A percentile compares a stretch with the other conserved stretches of the same genome.
These are phyloP conservation scores for Myiotriccus ornatus DNA, from an alignment of 2,797 vertebrate species.

Conservation along the genomic window DNA sequence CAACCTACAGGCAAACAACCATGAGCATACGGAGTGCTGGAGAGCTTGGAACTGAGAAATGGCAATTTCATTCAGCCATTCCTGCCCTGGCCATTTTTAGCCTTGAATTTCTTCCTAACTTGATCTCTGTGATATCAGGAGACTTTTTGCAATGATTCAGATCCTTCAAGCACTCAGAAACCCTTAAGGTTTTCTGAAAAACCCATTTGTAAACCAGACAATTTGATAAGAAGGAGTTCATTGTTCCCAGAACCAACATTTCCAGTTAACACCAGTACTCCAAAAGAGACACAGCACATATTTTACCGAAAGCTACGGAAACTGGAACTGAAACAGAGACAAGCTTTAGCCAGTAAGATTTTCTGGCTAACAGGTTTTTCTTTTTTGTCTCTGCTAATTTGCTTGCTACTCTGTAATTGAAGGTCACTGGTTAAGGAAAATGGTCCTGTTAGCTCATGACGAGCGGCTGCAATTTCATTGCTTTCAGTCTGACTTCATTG, in stretches of 20 bases:
- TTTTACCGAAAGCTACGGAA: slow-evolving; percentile 30
- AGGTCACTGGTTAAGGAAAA: slow-evolving; percentile 61
- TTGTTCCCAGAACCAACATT: slow-evolving; percentile 36
- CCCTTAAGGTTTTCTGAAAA: slow-evolving; percentile 11
- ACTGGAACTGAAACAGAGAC: slow-evolving; percentile 60
- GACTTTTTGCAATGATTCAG: neutral
- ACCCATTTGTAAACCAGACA: neutral
- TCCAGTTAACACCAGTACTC: slow-evolving; percentile 41
- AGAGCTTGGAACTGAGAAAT: neutral
- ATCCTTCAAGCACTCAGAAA: neutral
- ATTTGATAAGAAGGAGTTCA: slow-evolving; percentile 52
- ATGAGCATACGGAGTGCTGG: neutral
- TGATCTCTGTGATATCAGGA: neutral
- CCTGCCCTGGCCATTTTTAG: neutral
- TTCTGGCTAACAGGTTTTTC: slow-evolving; percentile 56
- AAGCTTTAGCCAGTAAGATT: slow-evolving; percentile 34
- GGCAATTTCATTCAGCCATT: neutral
- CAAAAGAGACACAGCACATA: slow-evolving; percentile 25
- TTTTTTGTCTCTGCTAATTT: slow-evolving; percentile 61
- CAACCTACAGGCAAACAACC: neutral
- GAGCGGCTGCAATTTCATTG: slow-evolving; percentile 31
- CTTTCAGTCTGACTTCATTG: slow-evolving; percentile 50
- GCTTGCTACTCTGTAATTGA: slow-evolving; percentile 54
- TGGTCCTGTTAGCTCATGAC: slow-evolving; percentile 51
- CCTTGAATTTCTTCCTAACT: neutral